Percentiles rank a stretch among this genome's conserved stretches.
Conservation (phyloP, 2,113 vertebrate species). For the Leptocoma aspasia region DNA sequence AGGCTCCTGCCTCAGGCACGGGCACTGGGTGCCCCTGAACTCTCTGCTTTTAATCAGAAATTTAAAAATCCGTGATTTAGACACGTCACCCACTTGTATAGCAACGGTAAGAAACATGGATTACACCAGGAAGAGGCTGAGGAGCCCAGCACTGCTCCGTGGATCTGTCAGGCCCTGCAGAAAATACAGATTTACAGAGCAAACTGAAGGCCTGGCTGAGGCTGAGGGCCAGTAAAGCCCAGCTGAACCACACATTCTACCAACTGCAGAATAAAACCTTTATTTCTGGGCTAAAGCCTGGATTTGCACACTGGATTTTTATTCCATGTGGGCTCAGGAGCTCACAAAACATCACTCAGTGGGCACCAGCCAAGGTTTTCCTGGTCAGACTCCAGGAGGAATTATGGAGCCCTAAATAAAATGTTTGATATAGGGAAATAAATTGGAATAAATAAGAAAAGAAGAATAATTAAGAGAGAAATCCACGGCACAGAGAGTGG, state of each 20-base stretch:
- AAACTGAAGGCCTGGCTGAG: neutral
- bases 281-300: neutral
- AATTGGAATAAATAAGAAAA: neutral
- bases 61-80: fast-evolving
- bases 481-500: fast-evolving
- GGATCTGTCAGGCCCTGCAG: neutral
- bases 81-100: fast-evolving
- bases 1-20: neutral
- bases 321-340: neutral
- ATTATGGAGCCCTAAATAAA: neutral
- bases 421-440: fast-evolving
- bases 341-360: fast-evolving
- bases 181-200: neutral
- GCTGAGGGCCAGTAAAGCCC: neutral
- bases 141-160: neutral
- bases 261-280: neutral
- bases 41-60: neutral
- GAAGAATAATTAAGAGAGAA: neutral
- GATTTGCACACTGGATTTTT: neutral
- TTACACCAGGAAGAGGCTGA: fast-evolving
- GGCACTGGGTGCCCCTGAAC: neutral
- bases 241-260: neutral
- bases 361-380: neutral
- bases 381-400: neutral
- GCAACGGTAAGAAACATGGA: fast-evolving